Conservation (phyloP, 1,140 invertebrate genomes). For the Octopus bimaculoides region DNA sequence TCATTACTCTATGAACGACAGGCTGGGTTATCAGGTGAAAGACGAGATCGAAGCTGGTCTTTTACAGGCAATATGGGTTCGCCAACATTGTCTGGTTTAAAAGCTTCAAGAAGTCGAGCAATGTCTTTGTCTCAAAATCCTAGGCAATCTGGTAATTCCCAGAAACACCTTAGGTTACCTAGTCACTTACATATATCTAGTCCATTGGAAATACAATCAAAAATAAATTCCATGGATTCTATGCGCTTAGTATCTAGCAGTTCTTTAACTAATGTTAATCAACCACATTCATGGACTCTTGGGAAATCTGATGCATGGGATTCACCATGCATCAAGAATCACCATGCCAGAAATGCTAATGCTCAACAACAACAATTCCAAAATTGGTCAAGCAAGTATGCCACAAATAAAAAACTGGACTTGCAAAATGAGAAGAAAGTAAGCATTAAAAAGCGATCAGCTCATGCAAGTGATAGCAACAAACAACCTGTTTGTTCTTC, state of each 20-base stretch:
- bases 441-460: background rate
- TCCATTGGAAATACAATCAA: background rate
- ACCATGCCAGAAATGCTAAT: background rate
- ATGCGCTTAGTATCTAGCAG: background rate
- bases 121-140: background rate
- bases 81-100: background rate
- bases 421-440: background rate
- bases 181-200: background rate
- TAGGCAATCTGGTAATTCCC: background rate
- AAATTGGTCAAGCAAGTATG: background rate
- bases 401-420: background rate
- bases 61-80: constrained; percentile 2
- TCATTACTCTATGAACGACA: background rate
- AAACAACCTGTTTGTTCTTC: background rate
- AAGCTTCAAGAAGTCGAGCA: constrained; percentile 2
- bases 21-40: background rate
- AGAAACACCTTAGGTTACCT: background rate
- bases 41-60: constrained; percentile 9
- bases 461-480: background rate
- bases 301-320: background rate
- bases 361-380: background rate
- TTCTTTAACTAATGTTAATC: constrained; percentile 2
- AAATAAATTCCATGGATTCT: background rate
- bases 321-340: background rate
- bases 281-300: background rate